phyloP scores from a whole-genome alignment of 2,797 vertebrate genomes.

The Sparus aurata region DNA sequence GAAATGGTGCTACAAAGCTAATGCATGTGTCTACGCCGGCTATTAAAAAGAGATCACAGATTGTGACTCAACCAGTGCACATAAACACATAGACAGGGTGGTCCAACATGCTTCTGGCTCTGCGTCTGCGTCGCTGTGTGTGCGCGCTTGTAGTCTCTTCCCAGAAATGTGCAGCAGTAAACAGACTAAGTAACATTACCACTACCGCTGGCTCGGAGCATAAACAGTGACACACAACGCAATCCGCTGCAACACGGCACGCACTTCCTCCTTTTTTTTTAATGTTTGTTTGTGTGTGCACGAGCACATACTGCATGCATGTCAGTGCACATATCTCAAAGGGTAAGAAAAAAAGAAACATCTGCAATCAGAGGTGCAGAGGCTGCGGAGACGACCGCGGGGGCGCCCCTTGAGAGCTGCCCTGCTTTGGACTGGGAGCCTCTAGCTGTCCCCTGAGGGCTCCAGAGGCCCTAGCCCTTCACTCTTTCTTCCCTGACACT shows the following conservation, averaged over 20 bases:
- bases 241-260: slow-evolving; percentile 45
- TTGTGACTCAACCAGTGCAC: slow-evolving; percentile 77
- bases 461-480: slow-evolving; percentile 69
- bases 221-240: slow-evolving; percentile 73
- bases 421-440: slow-evolving; percentile 67
- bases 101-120: slow-evolving; percentile 76
- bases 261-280: slow-evolving; percentile 28
- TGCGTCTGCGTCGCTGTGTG: slow-evolving; percentile 39
- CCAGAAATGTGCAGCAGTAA: slow-evolving; percentile 80
- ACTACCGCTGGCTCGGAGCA: slow-evolving; percentile 68
- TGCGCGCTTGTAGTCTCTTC: slow-evolving; percentile 61
- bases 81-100: slow-evolving; percentile 84
- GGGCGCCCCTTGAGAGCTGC: slow-evolving; percentile 55
- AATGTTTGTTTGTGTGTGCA: slow-evolving; percentile 46
- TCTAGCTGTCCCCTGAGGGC: slow-evolving; percentile 67
- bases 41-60: slow-evolving; percentile 83
- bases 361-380: slow-evolving; percentile 57
- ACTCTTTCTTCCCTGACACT: slow-evolving; percentile 74
- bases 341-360: slow-evolving; percentile 38
- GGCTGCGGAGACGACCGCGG: slow-evolving; percentile 42
- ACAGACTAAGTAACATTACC: slow-evolving; percentile 79
- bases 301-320: slow-evolving; percentile 42
- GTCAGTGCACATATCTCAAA: slow-evolving; percentile 58
- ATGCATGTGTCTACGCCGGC: slow-evolving; percentile 72
- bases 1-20: slow-evolving; percentile 69